Evolutionary conservation across 2,113 vertebrate species (phyloP).

Genomic region (Nicator chloris): DNA sequence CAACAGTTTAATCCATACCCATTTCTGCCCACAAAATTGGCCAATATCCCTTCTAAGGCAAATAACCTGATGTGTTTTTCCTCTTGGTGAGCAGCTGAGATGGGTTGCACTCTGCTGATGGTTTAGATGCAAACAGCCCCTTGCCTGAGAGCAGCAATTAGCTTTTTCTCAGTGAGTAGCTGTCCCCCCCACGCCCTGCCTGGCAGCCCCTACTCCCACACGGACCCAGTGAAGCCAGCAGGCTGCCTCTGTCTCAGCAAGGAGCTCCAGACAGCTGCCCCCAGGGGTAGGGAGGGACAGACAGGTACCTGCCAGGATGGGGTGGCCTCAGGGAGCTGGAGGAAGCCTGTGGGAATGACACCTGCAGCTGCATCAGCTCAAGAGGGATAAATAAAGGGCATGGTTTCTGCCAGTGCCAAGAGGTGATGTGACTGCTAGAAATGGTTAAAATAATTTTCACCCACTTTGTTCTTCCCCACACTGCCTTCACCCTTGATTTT

Average conservation of each 20-base stretch:
- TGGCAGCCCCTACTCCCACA: constrained; percentile 31
- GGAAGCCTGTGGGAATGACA: neutral
- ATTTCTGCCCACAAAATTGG: neutral
- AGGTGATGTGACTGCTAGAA: neutral
- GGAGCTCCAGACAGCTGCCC: neutral
- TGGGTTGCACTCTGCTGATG: neutral
- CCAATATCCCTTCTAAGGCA: neutral
- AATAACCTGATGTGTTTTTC: neutral
- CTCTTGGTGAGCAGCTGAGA: neutral
- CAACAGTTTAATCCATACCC: neutral
- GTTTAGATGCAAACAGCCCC: neutral
- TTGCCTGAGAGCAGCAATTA: neutral
- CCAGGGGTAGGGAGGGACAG: neutral
- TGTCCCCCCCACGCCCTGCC: neutral
- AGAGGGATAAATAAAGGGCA: neutral
- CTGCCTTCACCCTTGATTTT: neutral
- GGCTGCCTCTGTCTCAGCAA: neutral
- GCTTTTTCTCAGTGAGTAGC: neutral
- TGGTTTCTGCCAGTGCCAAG: neutral
- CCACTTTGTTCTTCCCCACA: neutral
- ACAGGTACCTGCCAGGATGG: neutral
- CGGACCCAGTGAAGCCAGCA: neutral
- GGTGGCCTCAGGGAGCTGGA: neutral
- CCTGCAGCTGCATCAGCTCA: neutral
- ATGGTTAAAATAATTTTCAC: neutral